Conservation (phyloP, 2,888 invertebrate genomes). For the Cheilosia scutellata region DNA sequence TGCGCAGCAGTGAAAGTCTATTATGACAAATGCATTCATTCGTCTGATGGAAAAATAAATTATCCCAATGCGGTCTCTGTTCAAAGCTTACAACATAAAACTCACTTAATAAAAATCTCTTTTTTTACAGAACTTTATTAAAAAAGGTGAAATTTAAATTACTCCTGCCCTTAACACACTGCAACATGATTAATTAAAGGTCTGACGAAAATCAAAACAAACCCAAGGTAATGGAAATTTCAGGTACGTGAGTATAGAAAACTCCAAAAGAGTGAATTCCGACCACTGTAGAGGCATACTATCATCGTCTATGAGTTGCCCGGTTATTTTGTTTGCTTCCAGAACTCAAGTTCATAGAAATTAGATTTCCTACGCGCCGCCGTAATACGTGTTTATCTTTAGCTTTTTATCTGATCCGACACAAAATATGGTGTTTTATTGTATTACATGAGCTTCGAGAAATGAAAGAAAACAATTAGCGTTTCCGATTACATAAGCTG, state of each 20-base stretch:
- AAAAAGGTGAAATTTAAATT: constrained; percentile 49
- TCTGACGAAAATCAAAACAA: constrained; percentile 35
- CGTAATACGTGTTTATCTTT: constrained; percentile 42
- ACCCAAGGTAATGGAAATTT: constrained; percentile 57
- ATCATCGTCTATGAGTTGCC: constrained; percentile 16
- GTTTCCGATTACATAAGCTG: constrained; percentile 34
- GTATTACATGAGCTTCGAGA: constrained; percentile 21
- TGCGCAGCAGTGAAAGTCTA: constrained; percentile 56
- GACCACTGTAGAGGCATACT: constrained; percentile 20
- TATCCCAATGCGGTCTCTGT: constrained; percentile 48
- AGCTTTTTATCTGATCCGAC: constrained; percentile 59
- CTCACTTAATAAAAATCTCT: constrained; percentile 37
- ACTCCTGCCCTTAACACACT: constrained; percentile 44
- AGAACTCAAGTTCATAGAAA: constrained; percentile 52
- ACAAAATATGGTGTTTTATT: constrained; percentile 42
- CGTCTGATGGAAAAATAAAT: constrained; percentile 48
- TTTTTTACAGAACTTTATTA: constrained; percentile 43
- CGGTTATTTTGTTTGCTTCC: constrained; percentile 23
- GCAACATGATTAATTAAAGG: constrained; percentile 59
- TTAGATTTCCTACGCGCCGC: constrained; percentile 23
- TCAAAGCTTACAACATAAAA: constrained; percentile 47
- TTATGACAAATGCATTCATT: constrained; percentile 54
- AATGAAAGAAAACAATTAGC: constrained; percentile 35
- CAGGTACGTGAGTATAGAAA: constrained; percentile 13
- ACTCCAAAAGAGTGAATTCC: constrained; percentile 12